These are phyloP conservation scores for Alectoris magna DNA, from an alignment of 2,797 vertebrate genomes.

Conservation along the genomic window DNA sequence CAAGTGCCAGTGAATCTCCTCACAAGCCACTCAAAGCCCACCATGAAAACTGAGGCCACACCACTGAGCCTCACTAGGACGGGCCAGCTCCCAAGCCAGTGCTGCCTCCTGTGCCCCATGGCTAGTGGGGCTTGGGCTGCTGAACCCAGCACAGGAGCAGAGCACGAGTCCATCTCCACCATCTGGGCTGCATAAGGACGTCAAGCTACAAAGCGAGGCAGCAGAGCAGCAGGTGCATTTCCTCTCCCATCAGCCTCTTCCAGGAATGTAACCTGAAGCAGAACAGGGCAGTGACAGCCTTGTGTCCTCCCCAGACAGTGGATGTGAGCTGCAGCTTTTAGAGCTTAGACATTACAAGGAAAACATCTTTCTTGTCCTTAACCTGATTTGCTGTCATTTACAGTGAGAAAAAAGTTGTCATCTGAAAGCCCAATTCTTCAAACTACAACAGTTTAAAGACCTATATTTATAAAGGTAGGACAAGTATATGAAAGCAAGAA, in stretches of 20 bases:
- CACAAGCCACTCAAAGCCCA: neutral
- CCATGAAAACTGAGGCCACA: neutral
- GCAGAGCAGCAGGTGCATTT: fast-evolving
- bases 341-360: neutral
- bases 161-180: neutral
- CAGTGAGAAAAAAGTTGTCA: neutral
- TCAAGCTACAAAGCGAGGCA: neutral
- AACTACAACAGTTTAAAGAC: neutral
- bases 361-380: neutral
- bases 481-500: neutral
- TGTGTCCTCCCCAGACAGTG: neutral
- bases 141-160: neutral
- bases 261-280: fast-evolving
- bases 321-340: neutral
- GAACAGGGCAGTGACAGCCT: fast-evolving
- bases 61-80: neutral
- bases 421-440: neutral
- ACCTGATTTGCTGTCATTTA: neutral
- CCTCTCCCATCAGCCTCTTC: neutral
- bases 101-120: fast-evolving
- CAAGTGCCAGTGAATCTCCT: neutral
- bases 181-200: fast-evolving
- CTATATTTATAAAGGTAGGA: neutral
- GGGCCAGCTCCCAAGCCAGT: fast-evolving
- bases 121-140: neutral